These are phyloP conservation scores for Dryas iulia DNA, from an alignment of 1,140 invertebrate species.

Conservation along the genomic window DNA sequence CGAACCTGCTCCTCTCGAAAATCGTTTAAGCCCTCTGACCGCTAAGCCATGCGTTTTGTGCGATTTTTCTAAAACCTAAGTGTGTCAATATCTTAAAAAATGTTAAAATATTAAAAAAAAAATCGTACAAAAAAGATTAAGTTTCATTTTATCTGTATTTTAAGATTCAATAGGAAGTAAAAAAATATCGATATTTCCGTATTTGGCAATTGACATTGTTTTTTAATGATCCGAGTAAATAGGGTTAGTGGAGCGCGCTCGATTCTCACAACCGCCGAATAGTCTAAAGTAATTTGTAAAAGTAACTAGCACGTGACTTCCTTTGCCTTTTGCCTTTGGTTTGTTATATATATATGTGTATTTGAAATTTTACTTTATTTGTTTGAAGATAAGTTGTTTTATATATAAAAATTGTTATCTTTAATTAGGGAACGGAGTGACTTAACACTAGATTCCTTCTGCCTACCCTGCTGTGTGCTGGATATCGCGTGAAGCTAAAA, in stretches of 20 bases:
- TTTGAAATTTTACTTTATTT: too few relatives aligned
- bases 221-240: not conserved
- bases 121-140: too few relatives aligned
- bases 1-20: too few relatives aligned
- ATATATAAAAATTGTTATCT: not conserved
- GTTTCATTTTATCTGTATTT: too few relatives aligned
- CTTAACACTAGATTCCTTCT: not conserved
- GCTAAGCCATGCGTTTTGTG: too few relatives aligned
- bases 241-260: constrained; percentile 2
- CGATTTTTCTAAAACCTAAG: too few relatives aligned
- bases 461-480: too few relatives aligned
- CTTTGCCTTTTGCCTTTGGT: not conserved
- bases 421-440: not conserved
- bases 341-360: not conserved
- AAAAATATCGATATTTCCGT: not conserved
- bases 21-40: too few relatives aligned
- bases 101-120: too few relatives aligned
- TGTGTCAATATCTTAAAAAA: too few relatives aligned
- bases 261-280: not conserved
- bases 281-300: not conserved
- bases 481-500: too few relatives aligned
- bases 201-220: constrained; percentile 2
- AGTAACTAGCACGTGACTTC: constrained; percentile 3
- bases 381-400: not conserved
- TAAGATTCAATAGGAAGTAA: not conserved